These are phyloP conservation scores for Peribatodes rhomboidaria DNA, from an alignment of 2,888 invertebrate species.

Conservation along the genomic window DNA sequence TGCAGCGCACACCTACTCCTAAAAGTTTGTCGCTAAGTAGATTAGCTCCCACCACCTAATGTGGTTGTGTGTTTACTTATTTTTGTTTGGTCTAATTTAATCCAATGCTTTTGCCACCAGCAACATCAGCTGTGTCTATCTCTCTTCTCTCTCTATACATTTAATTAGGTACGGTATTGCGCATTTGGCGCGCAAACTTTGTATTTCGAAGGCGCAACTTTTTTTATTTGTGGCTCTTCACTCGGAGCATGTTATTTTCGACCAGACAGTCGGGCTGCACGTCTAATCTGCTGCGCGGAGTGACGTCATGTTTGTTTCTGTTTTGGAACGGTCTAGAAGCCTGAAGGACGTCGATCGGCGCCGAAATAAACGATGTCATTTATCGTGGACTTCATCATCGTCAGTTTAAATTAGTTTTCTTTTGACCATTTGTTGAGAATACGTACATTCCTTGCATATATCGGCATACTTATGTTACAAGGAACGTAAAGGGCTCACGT, in stretches of 20 bases:
- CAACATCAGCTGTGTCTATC: constrained; percentile 28
- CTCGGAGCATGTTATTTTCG: constrained; percentile 31
- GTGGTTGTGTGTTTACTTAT: too few species aligned
- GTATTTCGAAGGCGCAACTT: constrained; percentile 18
- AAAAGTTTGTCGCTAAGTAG: too few species aligned
- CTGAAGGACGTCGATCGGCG: constrained; percentile 8
- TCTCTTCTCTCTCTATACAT: too few species aligned
- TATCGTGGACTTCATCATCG: background rate
- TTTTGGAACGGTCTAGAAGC: constrained; percentile 12
- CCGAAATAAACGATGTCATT: background rate
- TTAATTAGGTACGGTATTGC: constrained; percentile 38
- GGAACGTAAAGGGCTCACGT: too few species aligned
- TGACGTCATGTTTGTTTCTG: constrained; percentile 25
- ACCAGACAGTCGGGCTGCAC: constrained; percentile 38
- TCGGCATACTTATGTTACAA: too few species aligned
- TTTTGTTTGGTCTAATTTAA: too few species aligned
- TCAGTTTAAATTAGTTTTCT: background rate
- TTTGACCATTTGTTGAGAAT: too few species aligned
- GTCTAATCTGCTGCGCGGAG: constrained; percentile 16
- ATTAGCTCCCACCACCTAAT: too few species aligned
- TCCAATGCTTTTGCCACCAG: background rate
- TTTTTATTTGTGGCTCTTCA: constrained; percentile 34
- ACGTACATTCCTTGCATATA: too few species aligned
- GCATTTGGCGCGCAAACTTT: constrained; percentile 51
- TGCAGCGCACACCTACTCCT: too few species aligned